Evolutionary conservation across 2,113 vertebrate species (phyloP).

Genomic region (Misgurnus anguillicaudatus): DNA sequence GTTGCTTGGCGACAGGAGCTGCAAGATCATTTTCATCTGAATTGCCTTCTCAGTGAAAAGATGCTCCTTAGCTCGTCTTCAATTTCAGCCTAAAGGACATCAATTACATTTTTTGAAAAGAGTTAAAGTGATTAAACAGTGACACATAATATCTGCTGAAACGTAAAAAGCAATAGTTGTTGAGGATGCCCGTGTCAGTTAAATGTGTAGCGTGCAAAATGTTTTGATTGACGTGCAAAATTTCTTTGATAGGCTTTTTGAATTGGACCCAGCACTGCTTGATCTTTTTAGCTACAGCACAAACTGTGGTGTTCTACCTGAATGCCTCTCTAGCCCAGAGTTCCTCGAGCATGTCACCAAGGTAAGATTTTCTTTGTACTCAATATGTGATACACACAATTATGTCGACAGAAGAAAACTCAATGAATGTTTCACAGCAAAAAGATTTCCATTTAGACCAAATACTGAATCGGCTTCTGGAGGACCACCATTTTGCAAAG

Average conservation of each 20-base stretch:
- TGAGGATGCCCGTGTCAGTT: background rate
- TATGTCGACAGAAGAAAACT: too few relatives aligned
- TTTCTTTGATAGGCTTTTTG: slow-evolving; percentile 83
- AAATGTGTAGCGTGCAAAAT: background rate
- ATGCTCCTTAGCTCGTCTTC: slow-evolving; percentile 34
- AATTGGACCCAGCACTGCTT: slow-evolving; percentile 87
- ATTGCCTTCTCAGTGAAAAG: slow-evolving; percentile 58
- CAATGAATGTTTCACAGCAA: too few relatives aligned
- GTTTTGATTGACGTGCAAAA: slow-evolving; percentile 20
- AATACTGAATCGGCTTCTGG: too few relatives aligned
- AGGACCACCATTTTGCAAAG: too few relatives aligned
- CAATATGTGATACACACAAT: too few relatives aligned
- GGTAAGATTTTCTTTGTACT: slow-evolving; percentile 64
- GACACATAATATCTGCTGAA: too few relatives aligned
- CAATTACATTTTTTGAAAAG: background rate
- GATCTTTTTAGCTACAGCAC: slow-evolving; percentile 88
- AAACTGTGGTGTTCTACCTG: slow-evolving; percentile 83
- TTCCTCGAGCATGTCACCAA: slow-evolving; percentile 94
- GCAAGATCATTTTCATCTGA: slow-evolving; percentile 70
- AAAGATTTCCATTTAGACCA: too few relatives aligned
- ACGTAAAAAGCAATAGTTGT: too few relatives aligned
- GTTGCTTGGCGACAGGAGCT: slow-evolving; percentile 79
- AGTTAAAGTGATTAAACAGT: background rate
- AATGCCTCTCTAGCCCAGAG: slow-evolving; percentile 87
- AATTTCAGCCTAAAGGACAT: background rate